These are phyloP conservation scores for Sus scrofa DNA, from an alignment of 2,113 vertebrate species.

Conservation along the genomic window DNA sequence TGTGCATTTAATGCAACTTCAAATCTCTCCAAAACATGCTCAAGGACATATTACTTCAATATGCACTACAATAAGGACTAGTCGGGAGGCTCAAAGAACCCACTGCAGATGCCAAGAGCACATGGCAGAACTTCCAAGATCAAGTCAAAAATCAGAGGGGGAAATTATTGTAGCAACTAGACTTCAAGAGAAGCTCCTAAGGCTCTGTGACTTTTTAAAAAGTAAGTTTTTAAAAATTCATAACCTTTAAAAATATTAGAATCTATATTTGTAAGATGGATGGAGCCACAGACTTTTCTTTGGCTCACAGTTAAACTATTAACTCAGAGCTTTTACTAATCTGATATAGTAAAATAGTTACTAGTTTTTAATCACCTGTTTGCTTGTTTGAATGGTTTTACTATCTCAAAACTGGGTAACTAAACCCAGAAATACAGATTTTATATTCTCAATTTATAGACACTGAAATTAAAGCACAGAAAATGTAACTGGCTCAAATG, in stretches of 20 bases:
- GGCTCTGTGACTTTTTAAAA: not conserved
- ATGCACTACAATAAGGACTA: not conserved
- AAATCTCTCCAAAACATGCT: not conserved
- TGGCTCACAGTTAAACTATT: conserved; percentile 16
- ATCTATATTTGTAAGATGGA: not conserved
- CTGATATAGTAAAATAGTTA: not conserved
- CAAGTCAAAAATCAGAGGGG: not conserved
- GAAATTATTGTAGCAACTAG: not conserved
- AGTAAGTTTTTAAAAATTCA: not conserved
- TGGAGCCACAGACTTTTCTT: not conserved
- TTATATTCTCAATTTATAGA: not conserved
- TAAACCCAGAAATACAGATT: not conserved
- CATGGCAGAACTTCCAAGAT: not conserved
- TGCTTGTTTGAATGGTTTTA: not conserved
- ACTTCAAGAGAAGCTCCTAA: conserved; percentile 1
- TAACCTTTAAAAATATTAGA: not conserved
- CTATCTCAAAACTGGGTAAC: not conserved
- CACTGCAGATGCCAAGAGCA: not conserved
- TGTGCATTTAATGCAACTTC: not conserved
- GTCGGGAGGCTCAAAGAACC: not conserved
- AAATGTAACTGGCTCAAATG: not conserved
- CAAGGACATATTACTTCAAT: not conserved
- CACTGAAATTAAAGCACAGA: not conserved
- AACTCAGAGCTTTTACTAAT: conserved; percentile 33
- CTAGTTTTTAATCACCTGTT: not conserved